Conservation (phyloP, 2,888 invertebrate genomes). For the Rotaria sp. region DNA sequence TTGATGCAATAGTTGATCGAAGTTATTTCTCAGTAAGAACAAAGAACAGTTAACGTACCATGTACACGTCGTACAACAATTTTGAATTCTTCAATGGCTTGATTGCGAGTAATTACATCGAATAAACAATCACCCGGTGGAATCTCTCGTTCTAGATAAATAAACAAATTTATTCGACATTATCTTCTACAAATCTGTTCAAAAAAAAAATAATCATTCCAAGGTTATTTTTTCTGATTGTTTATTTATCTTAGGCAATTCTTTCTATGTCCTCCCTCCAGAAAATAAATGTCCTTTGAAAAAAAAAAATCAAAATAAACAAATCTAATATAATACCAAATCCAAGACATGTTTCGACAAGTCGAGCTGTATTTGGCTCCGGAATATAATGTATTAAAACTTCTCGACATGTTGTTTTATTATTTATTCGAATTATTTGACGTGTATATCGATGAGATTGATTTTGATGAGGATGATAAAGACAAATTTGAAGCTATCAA, state of each 20-base stretch:
- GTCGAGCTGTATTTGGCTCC: neutral
- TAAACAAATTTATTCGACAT: neutral
- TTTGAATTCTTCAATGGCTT: slow-evolving; percentile 16
- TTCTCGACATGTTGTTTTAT: slow-evolving; percentile 1
- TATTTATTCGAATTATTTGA: slow-evolving; percentile 6
- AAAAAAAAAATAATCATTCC: too few relatives aligned
- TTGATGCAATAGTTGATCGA: neutral
- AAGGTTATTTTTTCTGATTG: too few relatives aligned
- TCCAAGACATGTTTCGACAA: neutral
- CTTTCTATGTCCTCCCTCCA: too few relatives aligned
- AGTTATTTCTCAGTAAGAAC: neutral
- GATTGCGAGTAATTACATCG: neutral
- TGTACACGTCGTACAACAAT: neutral
- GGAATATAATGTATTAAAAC: slow-evolving; percentile 8
- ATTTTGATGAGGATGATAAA: neutral
- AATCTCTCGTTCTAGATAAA: neutral
- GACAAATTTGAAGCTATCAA: neutral
- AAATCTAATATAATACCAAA: neutral
- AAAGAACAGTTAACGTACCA: neutral
- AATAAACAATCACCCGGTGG: neutral
- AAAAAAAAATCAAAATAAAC: neutral
- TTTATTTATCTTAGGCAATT: too few relatives aligned
- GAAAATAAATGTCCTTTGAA: too few relatives aligned
- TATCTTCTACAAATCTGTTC: neutral
- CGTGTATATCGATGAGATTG: neutral